A percentile compares a stretch with the other conserved stretches of the same genome.
Evolutionary conservation across 2,888 invertebrate genomes (phyloP).

Genomic region (Oxytorus armatus): DNA sequence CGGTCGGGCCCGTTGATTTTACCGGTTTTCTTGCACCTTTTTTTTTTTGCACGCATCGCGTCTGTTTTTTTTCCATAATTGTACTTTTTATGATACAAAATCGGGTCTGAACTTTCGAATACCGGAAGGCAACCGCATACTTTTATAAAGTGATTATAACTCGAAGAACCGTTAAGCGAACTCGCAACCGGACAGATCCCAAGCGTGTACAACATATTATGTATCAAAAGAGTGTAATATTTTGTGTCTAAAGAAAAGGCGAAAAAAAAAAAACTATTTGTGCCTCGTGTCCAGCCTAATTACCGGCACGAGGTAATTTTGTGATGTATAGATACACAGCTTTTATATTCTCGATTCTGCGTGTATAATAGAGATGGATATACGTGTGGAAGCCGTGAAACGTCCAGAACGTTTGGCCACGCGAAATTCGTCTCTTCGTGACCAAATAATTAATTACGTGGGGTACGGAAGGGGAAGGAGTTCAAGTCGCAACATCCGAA

Average conservation of each 20-base stretch:
- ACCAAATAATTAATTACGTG: slow-evolving; percentile 46
- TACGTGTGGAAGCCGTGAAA: slow-evolving; percentile 14
- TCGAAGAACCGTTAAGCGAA: slow-evolving; percentile 49
- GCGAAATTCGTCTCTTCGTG: slow-evolving; percentile 54
- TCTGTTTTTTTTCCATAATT: neutral
- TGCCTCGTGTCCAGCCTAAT: slow-evolving; percentile 50
- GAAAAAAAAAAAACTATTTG: slow-evolving; percentile 6
- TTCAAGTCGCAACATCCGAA: slow-evolving; percentile 12
- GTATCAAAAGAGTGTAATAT: slow-evolving; percentile 9
- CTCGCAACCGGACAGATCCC: slow-evolving; percentile 27
- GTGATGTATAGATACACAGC: neutral
- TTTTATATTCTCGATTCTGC: neutral
- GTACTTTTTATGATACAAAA: neutral
- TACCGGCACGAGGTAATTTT: slow-evolving; percentile 32
- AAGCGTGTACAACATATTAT: neutral
- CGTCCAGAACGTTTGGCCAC: slow-evolving; percentile 13
- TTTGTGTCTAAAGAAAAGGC: slow-evolving; percentile 8
- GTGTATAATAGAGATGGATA: neutral
- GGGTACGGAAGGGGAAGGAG: neutral
- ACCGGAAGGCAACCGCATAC: slow-evolving; percentile 17
- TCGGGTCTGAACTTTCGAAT: neutral
- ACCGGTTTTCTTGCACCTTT: neutral
- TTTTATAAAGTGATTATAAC: slow-evolving; percentile 46
- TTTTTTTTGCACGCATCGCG: too few relatives aligned
- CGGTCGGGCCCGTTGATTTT: too few relatives aligned